Percentiles rank a stretch among this genome's conserved stretches.
phyloP scores from a whole-genome alignment of 2,113 vertebrate species.

The Cercopithecus mona region DNA sequence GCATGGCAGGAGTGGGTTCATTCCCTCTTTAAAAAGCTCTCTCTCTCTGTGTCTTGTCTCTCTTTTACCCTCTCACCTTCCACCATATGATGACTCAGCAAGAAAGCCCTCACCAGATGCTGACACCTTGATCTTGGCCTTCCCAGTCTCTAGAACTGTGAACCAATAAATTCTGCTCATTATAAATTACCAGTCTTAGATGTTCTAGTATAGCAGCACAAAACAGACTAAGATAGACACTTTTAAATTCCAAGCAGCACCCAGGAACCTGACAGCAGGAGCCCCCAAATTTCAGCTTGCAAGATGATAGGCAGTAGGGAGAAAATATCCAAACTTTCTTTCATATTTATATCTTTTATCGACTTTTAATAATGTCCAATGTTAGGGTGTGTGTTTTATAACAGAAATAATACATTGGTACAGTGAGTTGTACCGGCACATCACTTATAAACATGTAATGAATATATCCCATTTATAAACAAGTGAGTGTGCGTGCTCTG shows the following conservation, averaged over 20 bases:
- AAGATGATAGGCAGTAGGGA: background rate
- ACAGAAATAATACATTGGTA: background rate
- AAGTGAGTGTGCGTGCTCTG: background rate
- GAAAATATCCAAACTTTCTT: background rate
- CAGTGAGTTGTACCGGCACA: background rate
- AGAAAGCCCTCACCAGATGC: background rate
- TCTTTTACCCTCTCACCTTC: background rate
- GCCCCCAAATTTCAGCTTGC: rapidly evolving
- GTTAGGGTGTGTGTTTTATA: background rate
- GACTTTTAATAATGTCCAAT: background rate
- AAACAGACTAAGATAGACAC: background rate
- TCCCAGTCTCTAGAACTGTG: background rate
- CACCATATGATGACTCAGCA: background rate
- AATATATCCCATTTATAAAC: background rate
- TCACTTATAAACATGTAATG: background rate
- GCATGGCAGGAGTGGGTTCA: background rate
- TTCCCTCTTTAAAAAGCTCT: too few relatives aligned
- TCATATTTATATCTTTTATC: background rate
- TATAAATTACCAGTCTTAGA: background rate
- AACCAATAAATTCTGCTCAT: background rate
- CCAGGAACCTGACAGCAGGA: background rate
- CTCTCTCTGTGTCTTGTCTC: background rate
- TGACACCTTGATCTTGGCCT: background rate
- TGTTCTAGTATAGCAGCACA: background rate
- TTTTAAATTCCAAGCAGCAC: background rate